These are phyloP conservation scores for Thaumatotibia leucotreta DNA, from an alignment of 1,140 invertebrate species.

Conservation along the genomic window DNA sequence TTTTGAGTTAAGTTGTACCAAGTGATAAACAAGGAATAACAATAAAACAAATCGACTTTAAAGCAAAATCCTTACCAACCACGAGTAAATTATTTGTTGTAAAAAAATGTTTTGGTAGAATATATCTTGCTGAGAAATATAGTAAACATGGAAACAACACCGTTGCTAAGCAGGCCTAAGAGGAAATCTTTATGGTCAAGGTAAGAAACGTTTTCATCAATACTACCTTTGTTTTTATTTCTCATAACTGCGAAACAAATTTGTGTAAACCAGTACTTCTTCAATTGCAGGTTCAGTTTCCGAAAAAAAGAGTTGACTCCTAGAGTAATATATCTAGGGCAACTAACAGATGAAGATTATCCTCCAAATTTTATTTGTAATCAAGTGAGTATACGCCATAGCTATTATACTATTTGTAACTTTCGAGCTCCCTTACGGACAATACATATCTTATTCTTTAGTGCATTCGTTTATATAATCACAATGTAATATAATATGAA, in stretches of 20 bases:
- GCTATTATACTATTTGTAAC: neutral
- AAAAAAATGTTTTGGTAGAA: neutral
- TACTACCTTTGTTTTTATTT: conserved; percentile 24
- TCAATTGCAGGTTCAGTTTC: conserved; percentile 54
- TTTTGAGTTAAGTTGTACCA: neutral
- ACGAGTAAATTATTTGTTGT: neutral
- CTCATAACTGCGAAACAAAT: neutral
- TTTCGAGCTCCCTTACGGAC: neutral
- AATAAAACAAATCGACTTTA: neutral
- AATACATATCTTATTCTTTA: too few relatives aligned
- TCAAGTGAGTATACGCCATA: conserved; percentile 75
- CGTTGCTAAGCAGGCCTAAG: conserved; percentile 58
- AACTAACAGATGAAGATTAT: conserved; percentile 85
- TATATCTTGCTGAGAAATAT: neutral
- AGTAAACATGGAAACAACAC: conserved; percentile 62
- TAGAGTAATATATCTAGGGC: conserved; percentile 69
- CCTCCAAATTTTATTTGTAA: conserved; percentile 98
- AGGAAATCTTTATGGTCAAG: conserved; percentile 69
- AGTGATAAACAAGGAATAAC: neutral
- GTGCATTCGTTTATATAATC: too few relatives aligned
- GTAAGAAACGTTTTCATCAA: conserved; percentile 31
- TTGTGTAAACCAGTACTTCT: neutral
- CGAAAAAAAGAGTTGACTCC: conserved; percentile 56
- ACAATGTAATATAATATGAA: too few relatives aligned
- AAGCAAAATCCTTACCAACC: neutral